Base-by-base conservation (phyloP, 2,797 vertebrate species). In the Remorina albescens region DNA sequence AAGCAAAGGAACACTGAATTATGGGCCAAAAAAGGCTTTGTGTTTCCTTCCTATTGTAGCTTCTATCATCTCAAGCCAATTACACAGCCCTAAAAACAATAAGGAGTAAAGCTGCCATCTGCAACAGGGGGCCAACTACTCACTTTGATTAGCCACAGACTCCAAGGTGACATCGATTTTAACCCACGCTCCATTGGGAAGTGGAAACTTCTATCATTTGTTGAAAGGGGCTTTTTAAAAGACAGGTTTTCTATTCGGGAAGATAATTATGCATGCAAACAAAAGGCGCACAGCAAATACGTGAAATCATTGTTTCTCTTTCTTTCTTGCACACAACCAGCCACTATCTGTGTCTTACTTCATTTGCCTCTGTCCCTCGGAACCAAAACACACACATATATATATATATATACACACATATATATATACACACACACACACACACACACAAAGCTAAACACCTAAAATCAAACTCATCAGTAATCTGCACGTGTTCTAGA, bases 381-480 rank as follows among this genome's bases (percentile, higher is more conserved):
- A 64, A 21, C 55, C 50, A 61, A 65, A 65, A n/a, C n/a, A n/a
- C n/a, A 36, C 34, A 8, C 34, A 8, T 9, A 8, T 16, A 18
- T 5, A 67, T 60, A 49, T 26, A 58, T 34, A 44, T 23, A 23
- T 26, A 49, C 26, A 21, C 46, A 44, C 25, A 58, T 9, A 32
- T 9, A 60, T 26, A 26, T 13, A 44, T 30, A 56, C 26, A 49
- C 34, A 32, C 21, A 55, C 19, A 59, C 34, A 61, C 7, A 65
- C 28, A 62, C 75, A 26, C 77, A 69, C 36, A 54, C 70, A 54
- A 63, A 79, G 56, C 81, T 81, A 77, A 87, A 88, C 84, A 81
- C 78, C 68, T 82, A 49, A 80, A 86, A 88, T 87, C 67, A 56
- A 60, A 82, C 81, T 87, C 88, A 92, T 92, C 88, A 88, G 90